These are phyloP conservation scores for Chascanopsetta lugubris DNA, from an alignment of 2,113 vertebrate genomes.

Conservation along the genomic window DNA sequence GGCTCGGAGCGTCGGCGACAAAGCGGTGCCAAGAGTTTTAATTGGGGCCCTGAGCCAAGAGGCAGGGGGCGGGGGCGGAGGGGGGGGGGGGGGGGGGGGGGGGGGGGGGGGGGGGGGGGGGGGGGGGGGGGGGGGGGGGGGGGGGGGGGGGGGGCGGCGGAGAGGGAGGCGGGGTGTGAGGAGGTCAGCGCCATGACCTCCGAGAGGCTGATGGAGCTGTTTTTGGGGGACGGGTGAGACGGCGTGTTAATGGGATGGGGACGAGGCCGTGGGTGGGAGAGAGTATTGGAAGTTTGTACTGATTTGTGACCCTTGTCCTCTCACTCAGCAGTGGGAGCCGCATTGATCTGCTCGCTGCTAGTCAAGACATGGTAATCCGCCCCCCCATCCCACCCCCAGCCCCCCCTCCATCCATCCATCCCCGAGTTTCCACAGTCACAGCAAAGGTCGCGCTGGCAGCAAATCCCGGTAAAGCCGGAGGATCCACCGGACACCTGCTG, in stretches of 20 bases:
- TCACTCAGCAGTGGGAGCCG: conserved; percentile 4
- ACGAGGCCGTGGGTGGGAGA: background rate
- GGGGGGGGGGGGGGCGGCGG: background rate
- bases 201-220: conserved; percentile 17
- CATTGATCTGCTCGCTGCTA: conserved; percentile 32
- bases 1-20: conserved; percentile 18
- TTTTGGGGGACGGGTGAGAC: background rate
- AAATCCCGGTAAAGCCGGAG: conserved; percentile 21
- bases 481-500: background rate
- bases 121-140: background rate
- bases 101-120: background rate
- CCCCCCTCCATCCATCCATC: background rate
- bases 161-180: conserved; percentile 16
- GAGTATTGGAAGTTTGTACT: background rate
- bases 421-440: background rate
- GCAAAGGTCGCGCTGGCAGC: background rate
- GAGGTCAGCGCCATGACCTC: conserved; percentile 30
- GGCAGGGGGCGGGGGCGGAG: background rate
- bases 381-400: background rate
- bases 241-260: conserved; percentile 12
- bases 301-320: conserved; percentile 11
- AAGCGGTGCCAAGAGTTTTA: conserved; percentile 39
- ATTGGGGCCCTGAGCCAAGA: conserved; percentile 51
- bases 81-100: conserved; percentile 1
- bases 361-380: conserved; percentile 29